These are phyloP conservation scores for Branchinecta lindahli DNA, from an alignment of 1,140 invertebrate genomes.

Conservation along the genomic window DNA sequence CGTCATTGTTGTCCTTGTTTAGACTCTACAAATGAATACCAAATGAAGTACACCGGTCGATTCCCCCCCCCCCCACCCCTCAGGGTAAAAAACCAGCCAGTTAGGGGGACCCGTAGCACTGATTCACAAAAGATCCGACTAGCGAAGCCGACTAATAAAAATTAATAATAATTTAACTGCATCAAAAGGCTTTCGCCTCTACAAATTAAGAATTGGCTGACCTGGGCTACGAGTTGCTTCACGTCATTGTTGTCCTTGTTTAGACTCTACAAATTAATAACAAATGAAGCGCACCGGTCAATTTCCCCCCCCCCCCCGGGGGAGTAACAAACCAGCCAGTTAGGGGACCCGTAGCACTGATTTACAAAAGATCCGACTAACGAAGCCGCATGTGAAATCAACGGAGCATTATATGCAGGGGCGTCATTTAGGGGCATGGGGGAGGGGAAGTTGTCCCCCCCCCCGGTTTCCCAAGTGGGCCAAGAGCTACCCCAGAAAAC, in stretches of 20 bases:
- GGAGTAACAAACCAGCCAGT: neutral
- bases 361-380: too few relatives aligned
- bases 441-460: too few relatives aligned
- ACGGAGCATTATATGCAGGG: too few relatives aligned
- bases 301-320: neutral
- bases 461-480: too few relatives aligned
- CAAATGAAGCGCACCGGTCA: constrained; percentile 14
- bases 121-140: too few relatives aligned
- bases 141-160: too few relatives aligned
- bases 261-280: constrained; percentile 50
- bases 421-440: too few relatives aligned
- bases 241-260: constrained; percentile 86
- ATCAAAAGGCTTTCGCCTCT: too few relatives aligned
- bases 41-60: constrained; percentile 15
- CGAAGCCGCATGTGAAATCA: too few relatives aligned
- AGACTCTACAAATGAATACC: constrained; percentile 48
- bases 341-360: neutral
- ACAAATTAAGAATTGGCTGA: constrained; percentile 54
- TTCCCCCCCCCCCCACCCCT: neutral
- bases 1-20: constrained; percentile 84
- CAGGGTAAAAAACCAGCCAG: neutral
- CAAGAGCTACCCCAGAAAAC: too few relatives aligned
- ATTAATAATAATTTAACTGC: too few relatives aligned
- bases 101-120: neutral
- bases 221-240: constrained; percentile 74